A percentile compares a stretch with the other conserved stretches of the same genome.
Conservation (phyloP, 1,140 invertebrate genomes). For the Acyrthosiphon pisum region DNA sequence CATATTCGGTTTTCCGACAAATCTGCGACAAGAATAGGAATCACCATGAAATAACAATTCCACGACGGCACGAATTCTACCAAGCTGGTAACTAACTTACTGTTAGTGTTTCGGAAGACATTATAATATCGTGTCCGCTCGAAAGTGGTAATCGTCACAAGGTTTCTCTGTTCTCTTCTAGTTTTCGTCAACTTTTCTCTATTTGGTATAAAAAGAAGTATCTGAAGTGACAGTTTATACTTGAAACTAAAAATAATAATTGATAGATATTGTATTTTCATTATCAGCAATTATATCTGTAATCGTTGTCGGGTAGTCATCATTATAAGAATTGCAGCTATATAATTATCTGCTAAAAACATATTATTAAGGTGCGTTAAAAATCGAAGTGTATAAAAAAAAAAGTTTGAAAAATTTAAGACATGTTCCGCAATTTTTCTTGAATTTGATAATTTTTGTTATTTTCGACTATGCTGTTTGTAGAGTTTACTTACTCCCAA, state of each 20-base stretch:
- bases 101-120: not conserved
- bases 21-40: not conserved
- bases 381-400: not conserved
- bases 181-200: not conserved
- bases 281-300: not conserved
- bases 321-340: not conserved
- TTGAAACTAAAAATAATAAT: not conserved
- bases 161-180: not conserved
- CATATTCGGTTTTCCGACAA: not conserved
- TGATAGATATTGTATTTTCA: not conserved
- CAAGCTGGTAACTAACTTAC: not conserved
- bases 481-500: not conserved
- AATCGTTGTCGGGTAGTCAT: not conserved
- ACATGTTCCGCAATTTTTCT: not conserved
- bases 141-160: too few relatives aligned
- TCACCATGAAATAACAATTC: not conserved
- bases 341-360: not conserved
- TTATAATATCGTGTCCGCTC: too few relatives aligned
- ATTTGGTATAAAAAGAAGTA: too few relatives aligned
- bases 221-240: not conserved
- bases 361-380: not conserved
- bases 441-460: not conserved
- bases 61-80: not conserved
- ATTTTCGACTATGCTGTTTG: not conserved
- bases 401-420: not conserved